Evolutionary conservation across 1,140 invertebrate genomes (phyloP), one percentile per base, ranked within the genome.

Genomic region (Micrasema longulum): DNA sequence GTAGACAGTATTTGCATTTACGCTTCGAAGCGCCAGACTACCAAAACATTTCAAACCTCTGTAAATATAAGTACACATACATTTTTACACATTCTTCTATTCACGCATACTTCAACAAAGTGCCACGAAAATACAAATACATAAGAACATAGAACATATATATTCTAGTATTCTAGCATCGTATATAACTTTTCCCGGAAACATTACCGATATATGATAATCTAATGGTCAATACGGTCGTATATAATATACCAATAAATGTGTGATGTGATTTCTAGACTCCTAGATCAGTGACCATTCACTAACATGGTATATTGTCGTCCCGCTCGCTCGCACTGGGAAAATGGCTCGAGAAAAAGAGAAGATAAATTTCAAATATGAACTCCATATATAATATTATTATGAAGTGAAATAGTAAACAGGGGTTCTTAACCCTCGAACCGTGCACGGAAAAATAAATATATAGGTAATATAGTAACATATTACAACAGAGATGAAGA

Each of bases 181-280:
- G 63, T 72, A 65, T 53, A 47, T 75, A 53, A 69, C 65, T 23
- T 31, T n/a, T 16, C 35, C 70, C 41, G 69, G 74, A 69, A 72
- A 66, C 50, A 68, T 62, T 53, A 36, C 67, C 55, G 74, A 70
- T 62, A 75, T 72, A 75, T 75, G 74, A 72, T 75, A 75, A 75
- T 75, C 69, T 75, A 75, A 75, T 75, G 74, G 74, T 75, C 74
- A 75, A 75, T 72, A 75, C 70, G 65, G 66, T 50, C 70, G 70
- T 75, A 72, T 71, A 75, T 75, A 71, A 75, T 72, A 63, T 63
- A 45, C 64, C 73, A 75, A 75, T 75, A 75, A 75, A 75, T 67
- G 70, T 72, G 52, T 70, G 70, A 72, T 75, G 69, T 60, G 67
- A 69, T 70, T 72, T 70, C 69, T 43, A 18, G 43, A 65, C 67